Conservation (phyloP, 2,113 vertebrate species). For the Sander lucioperca region DNA sequence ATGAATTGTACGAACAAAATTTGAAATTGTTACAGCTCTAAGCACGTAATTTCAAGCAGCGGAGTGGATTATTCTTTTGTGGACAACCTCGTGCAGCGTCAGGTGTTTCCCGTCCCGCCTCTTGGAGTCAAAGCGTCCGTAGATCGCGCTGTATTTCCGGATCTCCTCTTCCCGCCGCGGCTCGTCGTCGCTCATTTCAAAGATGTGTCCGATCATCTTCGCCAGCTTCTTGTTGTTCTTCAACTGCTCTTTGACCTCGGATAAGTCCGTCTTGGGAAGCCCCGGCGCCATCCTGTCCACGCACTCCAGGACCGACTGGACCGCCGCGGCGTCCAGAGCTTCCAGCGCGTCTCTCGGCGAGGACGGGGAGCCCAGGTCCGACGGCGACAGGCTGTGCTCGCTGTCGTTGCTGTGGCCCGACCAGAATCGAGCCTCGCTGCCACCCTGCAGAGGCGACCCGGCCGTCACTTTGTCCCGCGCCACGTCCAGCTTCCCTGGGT, state of each 20-base stretch:
- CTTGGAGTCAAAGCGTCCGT: conserved; percentile 98
- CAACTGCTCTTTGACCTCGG: conserved; percentile 91
- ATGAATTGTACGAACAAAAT: too few relatives aligned
- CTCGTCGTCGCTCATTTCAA: conserved; percentile 94
- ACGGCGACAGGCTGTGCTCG: conserved; percentile 91
- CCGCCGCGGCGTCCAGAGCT: conserved; percentile 90
- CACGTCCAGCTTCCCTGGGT: conserved; percentile 78
- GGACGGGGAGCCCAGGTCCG: conserved; percentile 92
- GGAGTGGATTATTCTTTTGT: neutral
- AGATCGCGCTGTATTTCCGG: conserved; percentile 98
- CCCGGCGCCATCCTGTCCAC: conserved; percentile 93
- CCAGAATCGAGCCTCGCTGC: conserved; percentile 90
- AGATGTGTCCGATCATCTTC: conserved; percentile 98
- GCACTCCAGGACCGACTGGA: conserved; percentile 93
- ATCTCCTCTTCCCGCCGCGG: conserved; percentile 95
- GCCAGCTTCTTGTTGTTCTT: conserved; percentile 97
- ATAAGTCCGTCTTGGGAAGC: conserved; percentile 87
- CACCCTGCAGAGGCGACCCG: conserved; percentile 85
- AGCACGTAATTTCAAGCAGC: neutral
- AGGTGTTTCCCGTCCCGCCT: conserved; percentile 97
- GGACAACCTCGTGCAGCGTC: conserved; percentile 93
- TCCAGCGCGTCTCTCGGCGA: conserved; percentile 94
- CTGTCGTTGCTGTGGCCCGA: conserved; percentile 92
- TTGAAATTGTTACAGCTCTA: too few relatives aligned
- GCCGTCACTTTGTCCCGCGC: conserved; percentile 78